These are phyloP conservation scores for Cordilura impudica DNA, from an alignment of 2,888 invertebrate species.

Conservation along the genomic window DNA sequence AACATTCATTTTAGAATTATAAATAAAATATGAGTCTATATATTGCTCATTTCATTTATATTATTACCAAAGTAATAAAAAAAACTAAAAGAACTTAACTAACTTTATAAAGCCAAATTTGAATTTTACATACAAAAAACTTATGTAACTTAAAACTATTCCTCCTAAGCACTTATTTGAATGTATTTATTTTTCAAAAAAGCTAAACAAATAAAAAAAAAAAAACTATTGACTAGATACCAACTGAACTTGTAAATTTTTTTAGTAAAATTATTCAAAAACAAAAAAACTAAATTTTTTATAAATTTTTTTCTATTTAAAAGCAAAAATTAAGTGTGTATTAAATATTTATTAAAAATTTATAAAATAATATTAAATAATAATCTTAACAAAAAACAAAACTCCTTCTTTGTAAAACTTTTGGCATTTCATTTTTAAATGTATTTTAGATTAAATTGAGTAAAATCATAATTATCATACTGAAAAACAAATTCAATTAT, in stretches of 20 bases:
- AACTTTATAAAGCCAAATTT: slow-evolving; percentile 34
- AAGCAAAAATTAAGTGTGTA: slow-evolving; percentile 40
- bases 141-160: slow-evolving; percentile 1
- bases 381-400: slow-evolving; percentile 29
- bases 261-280: slow-evolving; percentile 40
- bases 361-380: slow-evolving; percentile 25
- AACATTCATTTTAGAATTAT: background rate
- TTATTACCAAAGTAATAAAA: slow-evolving; percentile 2
- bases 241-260: slow-evolving; percentile 42
- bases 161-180: slow-evolving; percentile 40
- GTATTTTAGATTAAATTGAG: slow-evolving; percentile 51
- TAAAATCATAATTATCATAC: slow-evolving; percentile 23
- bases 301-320: slow-evolving; percentile 55
- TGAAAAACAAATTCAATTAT: slow-evolving; percentile 49
- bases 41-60: slow-evolving; percentile 47
- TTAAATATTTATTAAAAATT: slow-evolving; percentile 36
- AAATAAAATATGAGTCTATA: slow-evolving; percentile 18
- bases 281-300: slow-evolving; percentile 44
- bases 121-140: background rate
- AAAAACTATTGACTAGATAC: slow-evolving; percentile 38
- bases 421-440: slow-evolving; percentile 59
- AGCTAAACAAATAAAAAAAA: slow-evolving; percentile 16
- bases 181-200: slow-evolving; percentile 16
- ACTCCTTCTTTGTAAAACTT: slow-evolving; percentile 48
- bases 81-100: background rate